Percentiles rank a stretch among this genome's conserved stretches.
Evolutionary conservation across 1,140 invertebrate genomes (phyloP).

Genomic region (Aphidius gifuensis): DNA sequence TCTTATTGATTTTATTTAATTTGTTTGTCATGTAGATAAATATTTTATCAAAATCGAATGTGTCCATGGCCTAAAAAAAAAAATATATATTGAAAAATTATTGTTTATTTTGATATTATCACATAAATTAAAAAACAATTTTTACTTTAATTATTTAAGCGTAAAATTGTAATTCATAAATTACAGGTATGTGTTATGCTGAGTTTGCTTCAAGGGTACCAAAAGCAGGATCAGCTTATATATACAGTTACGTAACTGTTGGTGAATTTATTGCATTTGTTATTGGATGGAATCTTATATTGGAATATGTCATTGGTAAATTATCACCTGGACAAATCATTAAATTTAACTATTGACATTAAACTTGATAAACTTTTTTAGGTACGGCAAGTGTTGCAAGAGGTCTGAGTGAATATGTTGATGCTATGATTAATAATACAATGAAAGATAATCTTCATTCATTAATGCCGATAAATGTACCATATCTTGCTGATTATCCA

Average conservation of each 20-base stretch:
- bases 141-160: constrained; percentile 36
- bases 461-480: constrained; percentile 68
- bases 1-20: constrained; percentile 12
- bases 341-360: constrained; percentile 1
- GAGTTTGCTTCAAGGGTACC: constrained; percentile 87
- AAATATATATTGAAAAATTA: neutral
- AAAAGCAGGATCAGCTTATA: constrained; percentile 81
- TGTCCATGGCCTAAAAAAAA: no score
- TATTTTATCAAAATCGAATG: neutral
- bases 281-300: constrained; percentile 85
- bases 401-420: constrained; percentile 86
- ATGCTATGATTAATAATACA: constrained; percentile 71
- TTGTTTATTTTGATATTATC: no score
- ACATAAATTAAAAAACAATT: constrained; percentile 1
- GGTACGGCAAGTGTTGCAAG: constrained; percentile 88
- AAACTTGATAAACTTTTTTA: constrained; percentile 39
- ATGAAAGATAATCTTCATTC: constrained; percentile 69
- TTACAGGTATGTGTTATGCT: constrained; percentile 74
- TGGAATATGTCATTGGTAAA: constrained; percentile 87
- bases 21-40: neutral
- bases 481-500: constrained; percentile 75
- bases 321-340: constrained; percentile 5
- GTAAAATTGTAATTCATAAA: constrained; percentile 28
- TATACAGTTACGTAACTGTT: constrained; percentile 85
- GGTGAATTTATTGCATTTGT: constrained; percentile 78